Conservation (phyloP, 2,797 vertebrate species). For the Buceros bicornis region DNA sequence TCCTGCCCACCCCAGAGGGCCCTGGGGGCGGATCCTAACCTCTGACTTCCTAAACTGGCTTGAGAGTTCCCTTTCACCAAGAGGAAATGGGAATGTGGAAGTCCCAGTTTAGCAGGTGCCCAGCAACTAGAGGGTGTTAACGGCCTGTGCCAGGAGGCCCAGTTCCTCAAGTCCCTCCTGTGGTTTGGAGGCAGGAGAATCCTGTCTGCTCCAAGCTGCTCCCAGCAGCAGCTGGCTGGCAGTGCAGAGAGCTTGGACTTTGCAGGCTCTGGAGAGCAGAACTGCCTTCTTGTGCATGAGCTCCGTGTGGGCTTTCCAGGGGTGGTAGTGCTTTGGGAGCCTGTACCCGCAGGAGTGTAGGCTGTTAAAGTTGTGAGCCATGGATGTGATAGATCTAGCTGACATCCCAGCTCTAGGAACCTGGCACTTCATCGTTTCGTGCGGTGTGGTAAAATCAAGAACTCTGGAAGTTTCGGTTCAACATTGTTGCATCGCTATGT, state of each 20-base stretch:
- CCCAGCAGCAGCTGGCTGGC: neutral
- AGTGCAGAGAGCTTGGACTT: neutral
- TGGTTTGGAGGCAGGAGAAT: neutral
- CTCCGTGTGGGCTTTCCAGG: neutral
- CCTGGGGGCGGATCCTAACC: neutral
- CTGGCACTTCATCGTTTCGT: neutral
- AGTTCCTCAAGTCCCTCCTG: neutral
- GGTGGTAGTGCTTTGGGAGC: neutral
- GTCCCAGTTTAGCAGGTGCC: neutral
- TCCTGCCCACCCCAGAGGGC: neutral
- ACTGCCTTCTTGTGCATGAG: neutral
- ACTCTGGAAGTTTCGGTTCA: neutral
- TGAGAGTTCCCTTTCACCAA: neutral
- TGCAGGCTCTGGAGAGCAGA: neutral
- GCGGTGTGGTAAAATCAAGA: neutral
- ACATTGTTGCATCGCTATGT: neutral
- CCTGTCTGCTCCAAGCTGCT: neutral
- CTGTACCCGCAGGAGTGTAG: rapidly evolving
- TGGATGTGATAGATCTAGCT: neutral
- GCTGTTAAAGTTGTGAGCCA: neutral
- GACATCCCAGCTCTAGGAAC: neutral
- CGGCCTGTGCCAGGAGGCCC: neutral
- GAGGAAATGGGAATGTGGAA: neutral
- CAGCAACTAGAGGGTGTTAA: neutral
- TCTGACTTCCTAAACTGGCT: neutral